phyloP scores from a whole-genome alignment of 2,113 vertebrate genomes.

The Budorcas taxicolor region DNA sequence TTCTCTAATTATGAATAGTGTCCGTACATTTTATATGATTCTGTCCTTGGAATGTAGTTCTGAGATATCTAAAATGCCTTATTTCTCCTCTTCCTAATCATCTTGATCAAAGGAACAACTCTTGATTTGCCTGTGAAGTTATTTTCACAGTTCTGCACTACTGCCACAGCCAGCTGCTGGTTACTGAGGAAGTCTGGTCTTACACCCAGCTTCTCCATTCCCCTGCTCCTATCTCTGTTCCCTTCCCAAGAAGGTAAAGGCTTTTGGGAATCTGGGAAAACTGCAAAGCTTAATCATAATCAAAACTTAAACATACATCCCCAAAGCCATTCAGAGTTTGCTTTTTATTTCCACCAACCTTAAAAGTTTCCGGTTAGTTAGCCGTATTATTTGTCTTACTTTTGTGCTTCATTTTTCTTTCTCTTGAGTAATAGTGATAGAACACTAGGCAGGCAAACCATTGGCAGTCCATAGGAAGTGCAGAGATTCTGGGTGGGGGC shows the following conservation, averaged over 20 bases:
- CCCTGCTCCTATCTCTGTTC: neutral
- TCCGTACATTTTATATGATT: neutral
- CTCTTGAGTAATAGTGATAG: neutral
- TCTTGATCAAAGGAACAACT: neutral
- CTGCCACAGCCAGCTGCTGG: neutral
- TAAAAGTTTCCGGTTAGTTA: neutral
- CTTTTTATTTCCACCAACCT: neutral
- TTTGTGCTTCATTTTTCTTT: neutral
- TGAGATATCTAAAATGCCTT: neutral
- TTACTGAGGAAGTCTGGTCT: neutral
- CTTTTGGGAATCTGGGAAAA: neutral
- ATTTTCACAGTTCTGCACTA: neutral
- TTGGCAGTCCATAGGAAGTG: neutral
- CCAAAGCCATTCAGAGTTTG: neutral
- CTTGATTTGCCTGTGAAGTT: neutral
- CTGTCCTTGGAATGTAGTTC: neutral
- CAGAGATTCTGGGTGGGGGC: neutral
- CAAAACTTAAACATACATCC: neutral
- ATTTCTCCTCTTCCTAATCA: neutral
- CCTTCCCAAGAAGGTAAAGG: neutral
- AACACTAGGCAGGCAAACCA: neutral
- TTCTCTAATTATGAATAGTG: neutral
- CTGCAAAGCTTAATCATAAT: neutral
- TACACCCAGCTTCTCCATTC: neutral
- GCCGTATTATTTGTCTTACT: neutral